Evolutionary conservation across 2,888 invertebrate species (phyloP).

Genomic region (Uropetala carovei): DNA sequence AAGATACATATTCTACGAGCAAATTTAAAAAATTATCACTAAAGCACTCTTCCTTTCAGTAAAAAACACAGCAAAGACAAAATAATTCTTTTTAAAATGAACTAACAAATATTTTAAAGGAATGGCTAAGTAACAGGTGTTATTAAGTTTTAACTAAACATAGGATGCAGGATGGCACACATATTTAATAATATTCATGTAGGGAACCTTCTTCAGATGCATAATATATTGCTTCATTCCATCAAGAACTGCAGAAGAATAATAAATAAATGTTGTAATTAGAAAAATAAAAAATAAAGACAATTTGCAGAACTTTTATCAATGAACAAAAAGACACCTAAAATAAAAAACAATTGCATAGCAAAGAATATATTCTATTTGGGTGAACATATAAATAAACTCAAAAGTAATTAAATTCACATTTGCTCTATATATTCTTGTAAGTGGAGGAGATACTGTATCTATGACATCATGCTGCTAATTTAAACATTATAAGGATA

Average conservation of each 20-base stretch:
- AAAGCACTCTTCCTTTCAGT: no score
- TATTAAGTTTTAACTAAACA: not conserved
- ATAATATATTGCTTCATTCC: slow-evolving; percentile 30
- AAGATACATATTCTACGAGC: no score
- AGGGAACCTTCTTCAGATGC: slow-evolving; percentile 46
- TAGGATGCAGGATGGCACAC: not conserved
- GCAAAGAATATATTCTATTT: not conserved
- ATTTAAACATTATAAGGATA: not conserved
- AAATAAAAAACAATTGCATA: not conserved
- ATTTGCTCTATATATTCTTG: no score
- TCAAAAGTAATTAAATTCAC: no score
- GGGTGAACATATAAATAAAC: not conserved
- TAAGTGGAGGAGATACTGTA: no score
- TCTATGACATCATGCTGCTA: not conserved
- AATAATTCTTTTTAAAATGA: no score
- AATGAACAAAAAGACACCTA: not conserved
- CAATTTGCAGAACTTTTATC: not conserved
- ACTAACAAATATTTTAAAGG: no score
- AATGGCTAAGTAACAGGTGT: no score
- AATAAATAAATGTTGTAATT: slow-evolving; percentile 54
- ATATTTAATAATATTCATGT: not conserved
- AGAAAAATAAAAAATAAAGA: slow-evolving; percentile 47
- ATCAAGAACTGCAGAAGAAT: slow-evolving; percentile 62
- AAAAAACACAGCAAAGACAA: no score
- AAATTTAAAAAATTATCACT: no score